These are phyloP conservation scores for Helostoma temminkii DNA, from an alignment of 2,797 vertebrate genomes.

Conservation along the genomic window DNA sequence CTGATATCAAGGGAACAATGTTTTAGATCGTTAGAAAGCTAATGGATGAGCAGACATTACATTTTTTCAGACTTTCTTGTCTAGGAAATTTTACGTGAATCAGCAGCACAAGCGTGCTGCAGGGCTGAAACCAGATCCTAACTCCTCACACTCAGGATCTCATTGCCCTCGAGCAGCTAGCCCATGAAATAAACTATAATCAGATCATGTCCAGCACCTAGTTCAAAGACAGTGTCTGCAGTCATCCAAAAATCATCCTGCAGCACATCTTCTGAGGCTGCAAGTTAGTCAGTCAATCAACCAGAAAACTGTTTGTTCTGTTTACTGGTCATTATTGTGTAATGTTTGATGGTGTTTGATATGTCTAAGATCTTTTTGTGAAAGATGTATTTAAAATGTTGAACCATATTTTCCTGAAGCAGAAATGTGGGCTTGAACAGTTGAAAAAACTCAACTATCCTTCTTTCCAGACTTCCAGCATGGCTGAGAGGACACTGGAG, in stretches of 20 bases:
- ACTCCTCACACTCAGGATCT: conserved; percentile 65
- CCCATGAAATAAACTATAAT: conserved; percentile 58
- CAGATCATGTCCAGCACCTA: conserved; percentile 58
- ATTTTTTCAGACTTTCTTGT: conserved; percentile 46
- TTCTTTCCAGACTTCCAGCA: conserved; percentile 79
- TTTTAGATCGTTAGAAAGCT: conserved; percentile 21
- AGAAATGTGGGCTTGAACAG: background rate
- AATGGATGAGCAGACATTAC: conserved; percentile 36
- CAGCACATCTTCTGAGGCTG: conserved; percentile 18
- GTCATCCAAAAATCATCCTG: conserved; percentile 27
- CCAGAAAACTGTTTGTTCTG: background rate
- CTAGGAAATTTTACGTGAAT: conserved; percentile 67
- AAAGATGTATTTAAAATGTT: background rate
- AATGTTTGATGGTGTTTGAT: too few relatives aligned
- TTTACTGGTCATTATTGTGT: background rate
- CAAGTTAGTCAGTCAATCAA: background rate
- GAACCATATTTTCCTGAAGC: background rate
- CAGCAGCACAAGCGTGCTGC: conserved; percentile 73
- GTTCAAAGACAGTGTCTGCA: conserved; percentile 53
- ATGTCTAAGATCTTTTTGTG: too few relatives aligned
- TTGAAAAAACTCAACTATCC: background rate
- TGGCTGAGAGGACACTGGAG: conserved; percentile 93
- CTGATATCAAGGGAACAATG: conserved; percentile 2
- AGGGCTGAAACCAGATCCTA: conserved; percentile 75
- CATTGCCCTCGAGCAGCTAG: conserved; percentile 62